Percentiles rank a stretch among this genome's conserved stretches.
phyloP scores from a whole-genome alignment of 2,113 vertebrate genomes.

The Pogona vitticeps region DNA sequence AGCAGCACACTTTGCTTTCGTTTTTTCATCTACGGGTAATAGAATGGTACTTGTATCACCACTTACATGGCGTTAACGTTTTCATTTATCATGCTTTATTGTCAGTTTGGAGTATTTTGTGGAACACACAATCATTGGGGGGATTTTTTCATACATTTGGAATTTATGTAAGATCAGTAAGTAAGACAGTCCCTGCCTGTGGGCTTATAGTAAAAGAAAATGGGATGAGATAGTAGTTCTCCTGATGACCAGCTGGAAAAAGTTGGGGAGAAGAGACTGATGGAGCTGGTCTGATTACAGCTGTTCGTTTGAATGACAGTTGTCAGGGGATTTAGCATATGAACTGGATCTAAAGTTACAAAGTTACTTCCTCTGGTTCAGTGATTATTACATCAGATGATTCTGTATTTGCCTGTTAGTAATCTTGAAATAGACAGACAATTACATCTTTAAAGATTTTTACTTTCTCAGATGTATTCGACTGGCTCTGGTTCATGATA shows the following conservation, averaged over 20 bases:
- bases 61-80: background rate
- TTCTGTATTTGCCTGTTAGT: background rate
- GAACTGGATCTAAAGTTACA: background rate
- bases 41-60: background rate
- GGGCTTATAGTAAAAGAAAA: too few species aligned
- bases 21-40: too few species aligned
- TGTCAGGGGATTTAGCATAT: background rate
- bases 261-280: too few species aligned
- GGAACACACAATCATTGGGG: background rate
- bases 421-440: slow-evolving; percentile 1
- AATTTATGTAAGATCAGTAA: too few species aligned
- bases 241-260: too few species aligned
- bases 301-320: background rate
- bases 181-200: too few species aligned
- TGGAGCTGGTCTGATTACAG: background rate
- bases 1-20: too few species aligned
- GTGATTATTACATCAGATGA: background rate
- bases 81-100: background rate
- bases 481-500: slow-evolving; percentile 93
- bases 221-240: too few species aligned
- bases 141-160: background rate
- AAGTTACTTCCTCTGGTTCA: background rate
- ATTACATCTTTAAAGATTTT: slow-evolving; percentile 48
- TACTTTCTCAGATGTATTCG: slow-evolving; percentile 86
- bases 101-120: background rate